Base-by-base conservation (phyloP, 2,888 invertebrate species). In the Meliscaeva auricollis region DNA sequence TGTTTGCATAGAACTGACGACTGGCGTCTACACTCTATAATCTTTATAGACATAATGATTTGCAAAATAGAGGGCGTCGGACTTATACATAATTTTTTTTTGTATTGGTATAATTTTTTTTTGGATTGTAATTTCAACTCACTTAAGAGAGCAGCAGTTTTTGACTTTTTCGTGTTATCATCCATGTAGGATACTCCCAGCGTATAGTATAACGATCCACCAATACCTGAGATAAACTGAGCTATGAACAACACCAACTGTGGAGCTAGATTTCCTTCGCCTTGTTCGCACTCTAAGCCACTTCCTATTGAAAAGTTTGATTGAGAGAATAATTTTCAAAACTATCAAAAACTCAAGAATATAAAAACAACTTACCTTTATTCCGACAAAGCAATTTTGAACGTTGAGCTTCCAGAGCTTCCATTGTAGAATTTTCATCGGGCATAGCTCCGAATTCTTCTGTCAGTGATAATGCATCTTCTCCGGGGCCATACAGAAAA, bases 131-230 rank as follows among this genome's bases (percentile, higher is more conserved):
- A 20, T 17, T 9, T n/a, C 15, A 69, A 93, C 93, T 93, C 91
- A 94, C 95, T 95, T 80, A 96, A 93, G 48, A 95, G 91, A 2
- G 94, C 94, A n/a, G 96, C 95, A 0, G 95, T 95, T 89, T 95
- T 95, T 3, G 95, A 95, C 89, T 95, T 95, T 88, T 95, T 94
- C n/a, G 95, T 94, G 89, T 96, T 96, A 89, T 96, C 96, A 89
- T 96, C 96, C 95, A 96, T 95, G 89, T 96, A 96, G 1, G 95
- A 94, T 0, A 95, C 94, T 3, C 96, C 96, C 13, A 96, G 92
- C 0, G 95, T 95, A 88, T 94, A 95, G 89, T 95, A 95, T 0
- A 96, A 91, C 0, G 95, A 94, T 41, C 95, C 95, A 22, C 96
- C 96, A 50, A 96, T 94, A 1, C 96, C 96, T 1, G 95, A 95